These are phyloP conservation scores for Eulithis prunata DNA, from an alignment of 2,888 invertebrate genomes.

Conservation along the genomic window DNA sequence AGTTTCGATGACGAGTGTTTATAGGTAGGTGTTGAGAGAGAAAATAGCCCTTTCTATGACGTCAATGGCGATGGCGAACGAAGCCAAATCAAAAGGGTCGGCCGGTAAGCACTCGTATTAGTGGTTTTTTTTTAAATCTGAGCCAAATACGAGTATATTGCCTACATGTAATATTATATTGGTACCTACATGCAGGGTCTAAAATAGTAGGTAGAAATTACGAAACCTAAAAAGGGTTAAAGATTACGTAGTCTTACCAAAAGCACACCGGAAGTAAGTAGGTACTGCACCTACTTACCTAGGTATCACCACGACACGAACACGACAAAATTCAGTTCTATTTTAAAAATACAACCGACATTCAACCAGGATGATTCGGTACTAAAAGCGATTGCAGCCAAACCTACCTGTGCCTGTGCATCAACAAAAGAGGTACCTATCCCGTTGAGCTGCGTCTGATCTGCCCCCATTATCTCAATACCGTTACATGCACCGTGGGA, in stretches of 20 bases:
- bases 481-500: slow-evolving; percentile 62
- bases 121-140: too few species aligned
- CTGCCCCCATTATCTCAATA: slow-evolving; percentile 51
- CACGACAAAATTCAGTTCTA: slow-evolving; percentile 1
- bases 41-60: slow-evolving; percentile 72
- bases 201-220: too few species aligned
- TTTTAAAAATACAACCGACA: neutral
- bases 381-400: slow-evolving; percentile 16
- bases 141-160: too few species aligned
- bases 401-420: slow-evolving; percentile 20
- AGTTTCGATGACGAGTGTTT: slow-evolving; percentile 59
- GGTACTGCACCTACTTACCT: too few species aligned
- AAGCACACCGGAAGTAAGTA: too few species aligned
- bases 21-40: slow-evolving; percentile 54
- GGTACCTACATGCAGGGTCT: too few species aligned
- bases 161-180: too few species aligned
- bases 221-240: too few species aligned
- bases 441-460: slow-evolving; percentile 48
- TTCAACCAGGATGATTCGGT: slow-evolving; percentile 4
- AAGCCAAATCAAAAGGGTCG: slow-evolving; percentile 52
- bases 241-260: too few species aligned
- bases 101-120: too few species aligned
- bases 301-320: neutral
- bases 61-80: slow-evolving; percentile 56
- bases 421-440: slow-evolving; percentile 30